Percentiles rank a stretch among this genome's conserved stretches.
Evolutionary conservation across 37 sponge, comb jelly and placozoan species (phyloP).

Genomic region (Crambe crambe): DNA sequence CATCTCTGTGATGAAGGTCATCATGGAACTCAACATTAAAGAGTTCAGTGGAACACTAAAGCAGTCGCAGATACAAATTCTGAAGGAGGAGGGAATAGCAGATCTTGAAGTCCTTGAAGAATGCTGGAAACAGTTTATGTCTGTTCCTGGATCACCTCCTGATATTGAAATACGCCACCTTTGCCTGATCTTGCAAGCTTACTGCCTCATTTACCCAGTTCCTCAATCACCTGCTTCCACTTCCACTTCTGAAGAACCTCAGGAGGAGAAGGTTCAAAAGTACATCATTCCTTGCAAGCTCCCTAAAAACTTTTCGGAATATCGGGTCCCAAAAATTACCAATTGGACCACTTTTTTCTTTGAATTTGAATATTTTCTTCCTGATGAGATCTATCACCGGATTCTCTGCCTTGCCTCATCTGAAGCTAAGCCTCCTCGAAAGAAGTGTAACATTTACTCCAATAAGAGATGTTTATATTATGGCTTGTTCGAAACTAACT

Average conservation of each 20-base stretch:
- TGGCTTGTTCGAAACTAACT: not conserved
- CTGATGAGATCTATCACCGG: slow-evolving; percentile 49
- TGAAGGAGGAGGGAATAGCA: slow-evolving; percentile 14
- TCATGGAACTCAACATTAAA: slow-evolving; percentile 24
- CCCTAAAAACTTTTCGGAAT: not conserved
- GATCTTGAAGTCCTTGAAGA: not conserved
- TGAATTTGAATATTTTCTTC: slow-evolving; percentile 58
- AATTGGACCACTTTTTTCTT: slow-evolving; percentile 42
- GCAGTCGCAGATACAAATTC: not conserved
- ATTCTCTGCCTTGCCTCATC: slow-evolving; percentile 33
- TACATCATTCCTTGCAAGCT: slow-evolving; percentile 48
- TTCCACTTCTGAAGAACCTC: not conserved
- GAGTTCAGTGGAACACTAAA: not conserved
- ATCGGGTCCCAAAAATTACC: too few species aligned
- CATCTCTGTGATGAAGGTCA: slow-evolving; percentile 52
- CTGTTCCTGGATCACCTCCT: not conserved
- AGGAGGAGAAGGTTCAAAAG: not conserved
- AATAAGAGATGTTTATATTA: not conserved
- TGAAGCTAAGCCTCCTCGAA: not conserved
- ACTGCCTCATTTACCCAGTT: slow-evolving; percentile 44
- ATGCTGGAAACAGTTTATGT: slow-evolving; percentile 16
- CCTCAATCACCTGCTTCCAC: not conserved
- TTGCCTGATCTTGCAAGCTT: slow-evolving; percentile 44
- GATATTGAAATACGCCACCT: slow-evolving; percentile 10
- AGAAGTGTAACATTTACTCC: not conserved